Conservation (phyloP, 1,140 invertebrate genomes). For the Pentalonia nigronervosa region DNA sequence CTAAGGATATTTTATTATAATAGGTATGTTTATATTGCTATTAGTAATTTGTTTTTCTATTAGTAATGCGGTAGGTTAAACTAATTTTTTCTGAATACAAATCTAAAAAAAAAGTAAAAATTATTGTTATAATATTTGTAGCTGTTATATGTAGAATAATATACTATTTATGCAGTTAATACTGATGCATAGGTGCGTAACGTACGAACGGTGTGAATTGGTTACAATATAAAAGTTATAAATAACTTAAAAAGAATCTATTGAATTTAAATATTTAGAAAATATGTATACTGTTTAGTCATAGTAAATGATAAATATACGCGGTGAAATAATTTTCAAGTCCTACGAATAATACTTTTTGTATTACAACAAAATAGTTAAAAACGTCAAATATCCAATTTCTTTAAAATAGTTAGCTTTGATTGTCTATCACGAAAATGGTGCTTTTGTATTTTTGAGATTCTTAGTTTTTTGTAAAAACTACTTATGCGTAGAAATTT, state of each 20-base stretch:
- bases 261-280: not conserved
- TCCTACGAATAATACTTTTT: not conserved
- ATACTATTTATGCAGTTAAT: too few species aligned
- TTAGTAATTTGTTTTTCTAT: not conserved
- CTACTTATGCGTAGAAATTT: too few species aligned
- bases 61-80: not conserved
- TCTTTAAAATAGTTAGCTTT: too few species aligned
- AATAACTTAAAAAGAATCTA: not conserved
- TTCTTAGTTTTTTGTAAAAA: too few species aligned
- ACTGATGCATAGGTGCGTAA: not conserved
- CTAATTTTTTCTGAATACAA: not conserved
- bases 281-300: not conserved
- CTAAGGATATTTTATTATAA: not conserved
- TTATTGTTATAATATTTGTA: not conserved
- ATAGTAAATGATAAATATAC: not conserved
- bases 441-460: too few species aligned
- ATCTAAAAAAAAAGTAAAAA: not conserved
- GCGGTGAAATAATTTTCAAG: too few species aligned
- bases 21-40: not conserved
- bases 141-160: too few species aligned
- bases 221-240: not conserved
- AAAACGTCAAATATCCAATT: too few species aligned
- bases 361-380: not conserved
- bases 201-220: not conserved
- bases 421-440: too few species aligned